These are phyloP conservation scores for Brachyptera putata DNA, from an alignment of 2,888 invertebrate species.

Conservation along the genomic window DNA sequence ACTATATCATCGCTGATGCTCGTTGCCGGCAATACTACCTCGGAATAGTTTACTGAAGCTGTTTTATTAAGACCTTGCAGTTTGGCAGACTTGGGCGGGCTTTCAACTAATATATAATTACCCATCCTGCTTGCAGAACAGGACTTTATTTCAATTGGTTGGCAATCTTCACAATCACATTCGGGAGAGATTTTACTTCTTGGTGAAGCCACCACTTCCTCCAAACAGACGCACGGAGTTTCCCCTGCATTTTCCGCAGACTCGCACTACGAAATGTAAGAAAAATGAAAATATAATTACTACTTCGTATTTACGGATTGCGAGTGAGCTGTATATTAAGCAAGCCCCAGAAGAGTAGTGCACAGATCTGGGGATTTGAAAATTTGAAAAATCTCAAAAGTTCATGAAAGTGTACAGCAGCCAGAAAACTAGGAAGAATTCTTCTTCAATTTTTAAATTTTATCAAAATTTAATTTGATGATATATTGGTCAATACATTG, in stretches of 20 bases:
- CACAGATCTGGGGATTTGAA: no score
- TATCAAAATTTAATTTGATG: no score
- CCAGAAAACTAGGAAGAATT: no score
- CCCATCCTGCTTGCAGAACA: background rate
- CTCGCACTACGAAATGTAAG: slow-evolving; percentile 33
- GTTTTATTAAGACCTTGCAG: background rate
- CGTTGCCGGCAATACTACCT: background rate
- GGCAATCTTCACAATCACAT: slow-evolving; percentile 44
- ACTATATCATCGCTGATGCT: slow-evolving; percentile 2
- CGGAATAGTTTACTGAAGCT: slow-evolving; percentile 2
- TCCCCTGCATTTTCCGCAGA: slow-evolving; percentile 34
- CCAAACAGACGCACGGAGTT: slow-evolving; percentile 30
- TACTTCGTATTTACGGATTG: no score
- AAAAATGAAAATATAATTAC: background rate
- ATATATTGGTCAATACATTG: no score
- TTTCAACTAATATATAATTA: background rate
- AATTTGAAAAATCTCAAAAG: no score
- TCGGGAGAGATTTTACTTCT: slow-evolving; percentile 42
- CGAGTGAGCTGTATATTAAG: no score
- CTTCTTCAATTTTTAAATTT: no score
- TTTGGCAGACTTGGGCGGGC: background rate
- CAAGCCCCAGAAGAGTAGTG: no score
- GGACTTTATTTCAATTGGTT: slow-evolving; percentile 36
- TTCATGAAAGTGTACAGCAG: no score
- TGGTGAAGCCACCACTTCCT: slow-evolving; percentile 41